These are phyloP conservation scores for Eumaeus atala DNA, from an alignment of 1,140 invertebrate species.

Conservation along the genomic window DNA sequence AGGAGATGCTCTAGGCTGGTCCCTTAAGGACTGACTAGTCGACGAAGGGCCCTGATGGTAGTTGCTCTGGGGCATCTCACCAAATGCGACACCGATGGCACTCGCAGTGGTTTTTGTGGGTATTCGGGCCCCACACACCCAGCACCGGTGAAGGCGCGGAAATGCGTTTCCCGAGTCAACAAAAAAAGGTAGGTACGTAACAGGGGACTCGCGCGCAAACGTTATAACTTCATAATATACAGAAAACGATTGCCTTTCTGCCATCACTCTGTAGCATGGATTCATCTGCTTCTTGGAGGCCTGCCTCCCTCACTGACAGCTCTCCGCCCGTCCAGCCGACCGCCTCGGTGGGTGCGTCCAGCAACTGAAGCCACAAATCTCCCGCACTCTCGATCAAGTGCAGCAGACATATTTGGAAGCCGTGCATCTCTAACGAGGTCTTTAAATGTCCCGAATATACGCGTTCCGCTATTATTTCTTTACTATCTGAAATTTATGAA, in stretches of 20 bases:
- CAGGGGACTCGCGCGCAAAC: no score
- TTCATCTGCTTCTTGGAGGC: conserved; percentile 35
- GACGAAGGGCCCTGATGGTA: no score
- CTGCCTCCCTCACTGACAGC: conserved; percentile 28
- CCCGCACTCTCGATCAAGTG: conserved; percentile 71
- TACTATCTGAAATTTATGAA: conserved; percentile 56
- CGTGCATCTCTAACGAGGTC: conserved; percentile 88
- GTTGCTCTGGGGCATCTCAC: no score
- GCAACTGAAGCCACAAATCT: conserved; percentile 69
- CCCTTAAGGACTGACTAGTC: no score
- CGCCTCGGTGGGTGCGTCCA: conserved; percentile 77
- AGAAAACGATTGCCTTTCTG: conserved; percentile 47
- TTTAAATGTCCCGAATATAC: conserved; percentile 83
- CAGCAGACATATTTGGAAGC: conserved; percentile 84
- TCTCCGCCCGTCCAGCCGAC: conserved; percentile 76
- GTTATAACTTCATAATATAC: no score
- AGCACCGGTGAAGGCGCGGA: no score
- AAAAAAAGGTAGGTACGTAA: no score
- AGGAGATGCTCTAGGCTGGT: no score
- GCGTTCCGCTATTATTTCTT: conserved; percentile 75
- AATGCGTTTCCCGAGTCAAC: no score
- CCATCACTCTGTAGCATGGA: conserved; percentile 30
- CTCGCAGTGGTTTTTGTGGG: no score
- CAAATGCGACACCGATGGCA: no score
- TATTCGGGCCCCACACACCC: no score